These are phyloP conservation scores for Xanthia icteritia DNA, from an alignment of 2,888 invertebrate species.

Conservation along the genomic window DNA sequence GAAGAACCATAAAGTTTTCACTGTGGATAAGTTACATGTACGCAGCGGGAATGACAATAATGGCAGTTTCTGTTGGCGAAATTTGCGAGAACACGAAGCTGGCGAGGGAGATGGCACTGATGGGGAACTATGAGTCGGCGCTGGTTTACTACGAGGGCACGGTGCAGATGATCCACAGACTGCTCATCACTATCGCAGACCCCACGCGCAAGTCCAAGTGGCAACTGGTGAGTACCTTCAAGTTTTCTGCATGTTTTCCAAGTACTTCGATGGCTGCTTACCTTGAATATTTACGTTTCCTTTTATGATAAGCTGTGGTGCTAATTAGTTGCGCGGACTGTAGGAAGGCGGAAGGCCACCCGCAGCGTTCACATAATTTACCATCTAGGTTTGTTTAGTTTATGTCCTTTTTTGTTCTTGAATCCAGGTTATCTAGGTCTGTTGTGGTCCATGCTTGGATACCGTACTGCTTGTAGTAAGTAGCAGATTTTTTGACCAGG, in stretches of 20 bases:
- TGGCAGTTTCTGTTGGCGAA: constrained; percentile 97
- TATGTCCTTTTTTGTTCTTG: constrained; percentile 57
- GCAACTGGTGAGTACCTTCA: constrained; percentile 93
- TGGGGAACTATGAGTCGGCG: constrained; percentile 98
- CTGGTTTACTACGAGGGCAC: constrained; percentile 98
- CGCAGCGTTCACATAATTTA: constrained; percentile 69
- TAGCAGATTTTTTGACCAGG: neutral
- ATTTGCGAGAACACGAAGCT: constrained; percentile 98
- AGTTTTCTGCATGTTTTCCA: constrained; percentile 59
- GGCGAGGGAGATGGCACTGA: constrained; percentile 98
- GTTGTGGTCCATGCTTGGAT: constrained; percentile 17
- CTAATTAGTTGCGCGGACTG: constrained; percentile 82
- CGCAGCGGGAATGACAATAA: constrained; percentile 93
- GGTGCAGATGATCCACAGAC: constrained; percentile 96
- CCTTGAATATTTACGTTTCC: constrained; percentile 86
- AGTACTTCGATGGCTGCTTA: constrained; percentile 74
- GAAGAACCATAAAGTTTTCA: constrained; percentile 77
- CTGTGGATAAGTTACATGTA: constrained; percentile 85
- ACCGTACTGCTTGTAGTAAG: neutral
- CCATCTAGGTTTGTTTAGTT: constrained; percentile 65
- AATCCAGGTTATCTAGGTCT: constrained; percentile 39
- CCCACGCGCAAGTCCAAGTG: constrained; percentile 96
- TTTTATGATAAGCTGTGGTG: constrained; percentile 81
- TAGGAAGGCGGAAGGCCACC: constrained; percentile 85
- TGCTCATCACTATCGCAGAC: constrained; percentile 95